Evolutionary conservation across 2,113 vertebrate genomes (phyloP).

Genomic region (Etheostoma cragini): DNA sequence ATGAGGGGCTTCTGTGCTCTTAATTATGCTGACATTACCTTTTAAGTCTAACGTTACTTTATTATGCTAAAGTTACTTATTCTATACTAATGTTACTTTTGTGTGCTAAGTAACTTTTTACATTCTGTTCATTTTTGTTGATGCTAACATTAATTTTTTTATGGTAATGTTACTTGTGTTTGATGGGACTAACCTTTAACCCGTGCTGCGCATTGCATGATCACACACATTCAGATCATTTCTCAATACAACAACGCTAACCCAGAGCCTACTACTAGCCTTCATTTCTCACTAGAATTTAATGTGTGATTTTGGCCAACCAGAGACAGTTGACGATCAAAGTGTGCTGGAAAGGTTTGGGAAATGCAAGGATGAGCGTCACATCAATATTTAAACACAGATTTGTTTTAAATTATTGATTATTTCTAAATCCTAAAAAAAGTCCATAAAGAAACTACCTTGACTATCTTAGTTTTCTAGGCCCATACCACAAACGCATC

Average conservation of each 20-base stretch:
- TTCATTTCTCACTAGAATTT: neutral
- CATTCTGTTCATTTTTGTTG: neutral
- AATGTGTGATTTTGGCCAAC: neutral
- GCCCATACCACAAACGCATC: too few species aligned
- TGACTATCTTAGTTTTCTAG: too few species aligned
- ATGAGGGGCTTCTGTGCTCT: neutral
- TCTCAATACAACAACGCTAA: too few species aligned
- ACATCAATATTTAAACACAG: neutral
- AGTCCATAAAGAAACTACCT: too few species aligned
- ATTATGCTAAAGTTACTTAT: too few species aligned
- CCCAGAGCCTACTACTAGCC: neutral
- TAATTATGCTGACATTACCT: neutral
- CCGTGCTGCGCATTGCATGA: too few species aligned
- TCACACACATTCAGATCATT: too few species aligned
- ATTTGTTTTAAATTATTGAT: neutral
- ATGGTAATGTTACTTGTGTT: neutral
- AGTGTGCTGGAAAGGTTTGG: constrained; percentile 1
- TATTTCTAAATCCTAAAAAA: neutral
- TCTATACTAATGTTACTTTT: neutral
- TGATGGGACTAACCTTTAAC: too few species aligned
- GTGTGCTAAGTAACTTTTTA: neutral
- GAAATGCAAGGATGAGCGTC: neutral
- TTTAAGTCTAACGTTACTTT: too few species aligned
- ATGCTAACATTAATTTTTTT: neutral
- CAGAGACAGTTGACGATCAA: neutral